Percentiles rank a stretch among this genome's conserved stretches.
These are phyloP conservation scores for Phrixothrix hirtus DNA, from an alignment of 2,888 invertebrate species.

Conservation along the genomic window DNA sequence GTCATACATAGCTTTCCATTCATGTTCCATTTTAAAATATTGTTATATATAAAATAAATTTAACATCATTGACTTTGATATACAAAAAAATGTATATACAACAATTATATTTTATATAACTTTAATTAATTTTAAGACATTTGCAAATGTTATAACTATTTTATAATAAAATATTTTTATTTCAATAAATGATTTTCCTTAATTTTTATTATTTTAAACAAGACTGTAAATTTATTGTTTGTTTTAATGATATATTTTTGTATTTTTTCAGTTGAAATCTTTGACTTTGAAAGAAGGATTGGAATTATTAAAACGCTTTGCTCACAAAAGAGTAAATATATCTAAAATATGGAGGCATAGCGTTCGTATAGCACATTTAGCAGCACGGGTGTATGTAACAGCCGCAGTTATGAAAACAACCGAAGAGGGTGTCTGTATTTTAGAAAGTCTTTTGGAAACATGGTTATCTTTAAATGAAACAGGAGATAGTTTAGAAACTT, in stretches of 20 bases:
- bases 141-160: too few species aligned
- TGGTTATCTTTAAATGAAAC: slow-evolving; percentile 51
- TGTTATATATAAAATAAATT: too few species aligned
- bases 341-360: slow-evolving; percentile 62
- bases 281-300: slow-evolving; percentile 61
- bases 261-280: slow-evolving; percentile 58
- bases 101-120: too few species aligned
- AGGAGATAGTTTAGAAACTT: slow-evolving; percentile 44
- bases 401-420: slow-evolving; percentile 60
- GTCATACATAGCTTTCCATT: too few species aligned
- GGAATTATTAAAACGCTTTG: slow-evolving; percentile 60
- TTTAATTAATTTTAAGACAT: too few species aligned
- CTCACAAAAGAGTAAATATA: slow-evolving; percentile 56
- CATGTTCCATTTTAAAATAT: too few species aligned
- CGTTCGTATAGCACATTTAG: slow-evolving; percentile 60
- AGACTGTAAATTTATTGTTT: too few species aligned
- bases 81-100: too few species aligned
- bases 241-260: slow-evolving; percentile 8
- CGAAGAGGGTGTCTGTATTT: slow-evolving; percentile 46
- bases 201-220: too few species aligned
- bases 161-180: too few species aligned
- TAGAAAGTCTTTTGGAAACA: slow-evolving; percentile 50
- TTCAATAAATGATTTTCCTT: too few species aligned
- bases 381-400: slow-evolving; percentile 61
- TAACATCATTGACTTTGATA: too few species aligned